Evolutionary conservation across 2,797 vertebrate genomes (phyloP), one percentile per base, ranked within the genome.

Genomic region (Myoxocephalus aenaeus): DNA sequence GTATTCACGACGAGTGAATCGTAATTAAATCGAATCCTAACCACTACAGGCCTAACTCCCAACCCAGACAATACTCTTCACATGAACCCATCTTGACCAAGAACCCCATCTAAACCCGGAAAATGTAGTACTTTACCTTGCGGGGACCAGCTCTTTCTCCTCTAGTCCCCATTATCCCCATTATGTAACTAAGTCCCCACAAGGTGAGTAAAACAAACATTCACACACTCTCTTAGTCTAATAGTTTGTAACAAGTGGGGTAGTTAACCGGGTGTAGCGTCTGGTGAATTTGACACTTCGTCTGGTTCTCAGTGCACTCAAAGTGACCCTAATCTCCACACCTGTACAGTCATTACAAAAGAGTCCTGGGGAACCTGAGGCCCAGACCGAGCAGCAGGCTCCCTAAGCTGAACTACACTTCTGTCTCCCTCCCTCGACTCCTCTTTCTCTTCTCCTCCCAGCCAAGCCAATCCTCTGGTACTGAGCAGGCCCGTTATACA

Each of bases 391-490:
- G 59, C 63, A 77, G 70, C 75, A 86, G 75, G 36, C 71, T 44
- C 62, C 59, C 64, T 66, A 27, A 74, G 74, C 65, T 80, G 75
- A 64, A 61, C 77, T 82, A 64, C 71, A 50, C 75, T 65, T 67
- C 13, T 65, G 44, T 75, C 84, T 72, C 79, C 70, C 74, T 68
- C 86, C 75, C 70, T 42, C 13, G 56, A 70, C 70, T 83, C 75
- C 62, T 63, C 76, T 79, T 64, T 82, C 79, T 75, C 50, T 75
- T 82, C 51, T 82, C 77, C 82, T 90, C 76, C 70, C 75, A 79
- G 90, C 89, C 89, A 86, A 89, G 83, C 77, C 90, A 83, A 83
- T 92, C 83, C 89, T 90, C 89, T 93, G 88, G 90, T 90, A 91
- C 76, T 64, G 86, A 89, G 86, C 74, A 85, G 71, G 71, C 75